These are phyloP conservation scores for Cenopis cana DNA, from an alignment of 2,888 invertebrate genomes.

Conservation along the genomic window DNA sequence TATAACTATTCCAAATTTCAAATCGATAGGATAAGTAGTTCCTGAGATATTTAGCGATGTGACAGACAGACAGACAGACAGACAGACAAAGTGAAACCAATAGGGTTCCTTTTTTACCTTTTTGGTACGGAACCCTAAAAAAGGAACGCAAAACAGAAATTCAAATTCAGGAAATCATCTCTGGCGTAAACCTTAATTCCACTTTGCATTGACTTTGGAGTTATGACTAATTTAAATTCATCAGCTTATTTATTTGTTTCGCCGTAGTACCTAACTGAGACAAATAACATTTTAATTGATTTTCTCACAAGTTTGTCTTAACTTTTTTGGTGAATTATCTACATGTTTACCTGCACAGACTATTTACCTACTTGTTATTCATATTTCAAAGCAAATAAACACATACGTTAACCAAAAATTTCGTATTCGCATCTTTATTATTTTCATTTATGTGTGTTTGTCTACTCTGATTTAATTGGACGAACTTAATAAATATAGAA, in stretches of 20 bases:
- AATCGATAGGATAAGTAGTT: no score
- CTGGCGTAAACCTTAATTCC: slow-evolving; percentile 24
- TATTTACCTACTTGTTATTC: neutral
- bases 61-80: no score
- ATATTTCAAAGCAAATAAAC: neutral
- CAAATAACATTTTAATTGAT: neutral
- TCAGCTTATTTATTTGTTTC: slow-evolving; percentile 31
- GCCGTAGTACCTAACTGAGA: neutral
- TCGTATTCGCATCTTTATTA: neutral
- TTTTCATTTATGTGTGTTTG: neutral
- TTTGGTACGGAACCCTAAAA: no score
- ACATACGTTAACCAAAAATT: neutral
- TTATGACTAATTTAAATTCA: slow-evolving; percentile 38
- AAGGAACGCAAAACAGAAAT: slow-evolving; percentile 13
- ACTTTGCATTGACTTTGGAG: slow-evolving; percentile 33
- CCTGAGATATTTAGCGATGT: no score
- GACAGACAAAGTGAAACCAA: no score
- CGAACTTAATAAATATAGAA: neutral
- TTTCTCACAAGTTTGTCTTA: neutral
- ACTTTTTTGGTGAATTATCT: neutral
- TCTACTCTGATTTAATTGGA: neutral
- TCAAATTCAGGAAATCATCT: slow-evolving; percentile 35
- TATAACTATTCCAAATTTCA: no score
- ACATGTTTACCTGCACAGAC: neutral
- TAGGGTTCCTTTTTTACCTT: no score